Base-by-base conservation (phyloP, 2,797 vertebrate species). In the Myotis myotis region DNA sequence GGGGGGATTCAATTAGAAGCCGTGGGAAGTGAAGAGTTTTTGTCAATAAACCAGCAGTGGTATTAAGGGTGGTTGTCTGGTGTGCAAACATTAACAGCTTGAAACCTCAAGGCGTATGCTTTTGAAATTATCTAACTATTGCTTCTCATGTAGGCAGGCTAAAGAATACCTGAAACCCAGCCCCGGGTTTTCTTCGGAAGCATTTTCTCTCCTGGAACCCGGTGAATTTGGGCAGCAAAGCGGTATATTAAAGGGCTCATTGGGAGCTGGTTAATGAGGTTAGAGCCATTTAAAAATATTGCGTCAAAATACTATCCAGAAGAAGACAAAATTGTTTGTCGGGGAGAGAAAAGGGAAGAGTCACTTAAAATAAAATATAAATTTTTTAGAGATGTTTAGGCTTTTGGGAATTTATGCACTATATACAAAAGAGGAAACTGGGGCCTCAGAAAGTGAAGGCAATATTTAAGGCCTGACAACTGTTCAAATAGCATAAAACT, bases 21-120 rank as follows among this genome's bases (percentile, higher is more conserved):
- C 95, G 97, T 97, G 97, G 97, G 98, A 98, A 98, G 96, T 92
- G 4, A 94, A 92, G 97, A 98, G 96, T 97, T 97, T 97, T 94
- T 98, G 97, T 98, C 97, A 98, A 97, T 98, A 97, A 98, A 97
- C 95, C 97, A 98, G 97, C 97, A 96, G 97, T 97, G 96, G 95
- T 96, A 97, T 97, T 97, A 97, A 97, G 96, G 96, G 97, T 97
- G 97, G 94, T 92, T 97, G 96, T 97, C 97, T 97, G 97, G 96
- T 98, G 97, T 98, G 97, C 96, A 98, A 97, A 98, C 96, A 97
- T 89, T 89, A 98, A 97, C 97, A 98, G 97, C 97, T 97, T 97
- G 97, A 98, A 93, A 97, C 85, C 91, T 93, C 95, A 95, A 98
- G 94, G 96, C 97, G 71, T 96, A 88, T 89, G 95, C 97, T 96